A percentile compares a stretch with the other conserved stretches of the same genome.
phyloP scores from a whole-genome alignment of 2,113 vertebrate genomes.

The Alethe castanea region DNA sequence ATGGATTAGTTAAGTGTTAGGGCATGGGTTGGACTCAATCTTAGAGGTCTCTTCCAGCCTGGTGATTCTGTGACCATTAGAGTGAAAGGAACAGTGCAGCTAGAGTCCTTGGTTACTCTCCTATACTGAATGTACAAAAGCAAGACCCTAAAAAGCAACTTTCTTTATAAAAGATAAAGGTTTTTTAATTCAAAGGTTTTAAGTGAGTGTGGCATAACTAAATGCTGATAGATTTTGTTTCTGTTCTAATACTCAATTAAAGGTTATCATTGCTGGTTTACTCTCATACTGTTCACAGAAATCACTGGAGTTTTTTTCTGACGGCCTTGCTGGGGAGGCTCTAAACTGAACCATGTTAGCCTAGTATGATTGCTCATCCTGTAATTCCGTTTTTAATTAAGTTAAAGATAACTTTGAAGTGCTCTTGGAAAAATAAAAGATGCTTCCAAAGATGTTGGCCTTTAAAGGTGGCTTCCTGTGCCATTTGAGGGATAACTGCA shows the following conservation, averaged over 20 bases:
- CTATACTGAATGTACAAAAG: neutral
- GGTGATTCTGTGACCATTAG: neutral
- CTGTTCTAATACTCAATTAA: neutral
- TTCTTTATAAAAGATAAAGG: neutral
- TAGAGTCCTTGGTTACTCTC: neutral
- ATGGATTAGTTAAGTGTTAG: neutral
- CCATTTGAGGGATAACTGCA: neutral
- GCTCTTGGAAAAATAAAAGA: constrained; percentile 5
- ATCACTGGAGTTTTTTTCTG: neutral
- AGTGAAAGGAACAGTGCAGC: neutral
- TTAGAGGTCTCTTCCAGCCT: neutral
- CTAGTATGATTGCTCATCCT: neutral
- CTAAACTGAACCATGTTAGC: neutral
- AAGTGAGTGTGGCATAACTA: neutral
- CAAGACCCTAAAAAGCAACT: neutral
- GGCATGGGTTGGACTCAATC: rapidly evolving
- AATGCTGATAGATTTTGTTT: neutral
- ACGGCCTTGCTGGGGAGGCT: neutral
- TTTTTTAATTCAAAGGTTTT: neutral
- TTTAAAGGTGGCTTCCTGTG: neutral
- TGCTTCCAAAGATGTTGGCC: neutral
- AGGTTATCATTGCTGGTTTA: neutral
- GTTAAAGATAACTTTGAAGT: constrained; percentile 20
- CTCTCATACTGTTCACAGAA: neutral
- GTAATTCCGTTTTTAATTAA: constrained; percentile 5